These are phyloP conservation scores for Myzus persicae DNA, from an alignment of 1,140 invertebrate species.

Conservation along the genomic window DNA sequence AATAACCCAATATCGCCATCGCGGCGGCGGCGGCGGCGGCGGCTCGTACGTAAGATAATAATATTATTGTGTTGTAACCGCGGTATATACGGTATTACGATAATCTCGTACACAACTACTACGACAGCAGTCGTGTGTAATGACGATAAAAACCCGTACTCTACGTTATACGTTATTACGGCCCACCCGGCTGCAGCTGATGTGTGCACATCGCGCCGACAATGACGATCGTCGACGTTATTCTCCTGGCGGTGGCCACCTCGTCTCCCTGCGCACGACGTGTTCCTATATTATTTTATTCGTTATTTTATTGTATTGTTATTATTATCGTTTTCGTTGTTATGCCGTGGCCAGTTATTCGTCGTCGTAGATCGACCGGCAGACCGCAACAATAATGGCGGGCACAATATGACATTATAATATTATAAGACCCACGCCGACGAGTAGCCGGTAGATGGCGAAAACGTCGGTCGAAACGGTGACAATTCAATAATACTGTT, in stretches of 20 bases:
- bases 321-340: background rate
- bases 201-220: background rate
- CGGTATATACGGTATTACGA: too few species aligned
- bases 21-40: too few species aligned
- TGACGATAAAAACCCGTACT: background rate
- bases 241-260: background rate
- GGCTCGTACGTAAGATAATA: too few species aligned
- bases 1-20: background rate
- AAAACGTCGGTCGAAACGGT: background rate
- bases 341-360: background rate
- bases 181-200: constrained; percentile 53
- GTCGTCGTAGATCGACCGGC: background rate
- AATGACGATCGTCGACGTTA: background rate
- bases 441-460: background rate
- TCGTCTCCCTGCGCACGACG: background rate
- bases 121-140: background rate
- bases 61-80: too few species aligned
- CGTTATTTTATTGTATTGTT: background rate
- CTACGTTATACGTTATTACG: too few species aligned
- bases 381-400: background rate
- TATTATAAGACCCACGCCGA: background rate
- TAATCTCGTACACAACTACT: background rate
- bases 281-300: background rate
- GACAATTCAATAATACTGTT: background rate
- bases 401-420: background rate